Conservation (phyloP, 2,113 vertebrate genomes). For the Potamarius usumacintae region DNA sequence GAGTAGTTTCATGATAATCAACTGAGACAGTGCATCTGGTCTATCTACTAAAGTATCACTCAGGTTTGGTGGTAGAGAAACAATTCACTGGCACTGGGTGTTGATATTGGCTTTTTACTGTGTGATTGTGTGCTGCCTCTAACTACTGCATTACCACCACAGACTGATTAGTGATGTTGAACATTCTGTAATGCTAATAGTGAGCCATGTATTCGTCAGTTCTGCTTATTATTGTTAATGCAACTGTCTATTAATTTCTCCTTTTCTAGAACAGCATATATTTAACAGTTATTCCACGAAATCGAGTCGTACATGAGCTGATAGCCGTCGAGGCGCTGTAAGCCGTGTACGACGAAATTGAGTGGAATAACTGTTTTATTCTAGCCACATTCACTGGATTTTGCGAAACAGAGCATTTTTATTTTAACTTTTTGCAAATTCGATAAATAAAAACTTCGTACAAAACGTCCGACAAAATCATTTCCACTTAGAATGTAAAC, state of each 20-base stretch:
- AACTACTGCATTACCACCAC: not conserved
- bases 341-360: too few species aligned
- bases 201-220: not conserved
- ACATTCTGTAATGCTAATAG: not conserved
- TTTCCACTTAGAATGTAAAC: too few species aligned
- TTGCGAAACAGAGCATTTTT: too few species aligned
- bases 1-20: not conserved
- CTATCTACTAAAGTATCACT: not conserved
- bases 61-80: not conserved
- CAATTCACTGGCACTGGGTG: not conserved
- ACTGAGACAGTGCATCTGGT: not conserved
- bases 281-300: too few species aligned
- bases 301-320: too few species aligned
- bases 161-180: not conserved
- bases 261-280: not conserved
- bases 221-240: not conserved
- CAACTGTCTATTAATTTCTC: not conserved
- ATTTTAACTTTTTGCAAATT: too few species aligned
- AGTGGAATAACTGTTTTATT: too few species aligned
- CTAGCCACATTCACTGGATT: too few species aligned
- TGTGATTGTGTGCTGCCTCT: not conserved
- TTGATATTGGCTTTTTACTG: not conserved
- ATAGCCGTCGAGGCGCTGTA: too few species aligned
- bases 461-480: too few species aligned
- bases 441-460: too few species aligned